These are phyloP conservation scores for Trematomus bernacchii DNA, from an alignment of 2,797 vertebrate species.

Conservation along the genomic window DNA sequence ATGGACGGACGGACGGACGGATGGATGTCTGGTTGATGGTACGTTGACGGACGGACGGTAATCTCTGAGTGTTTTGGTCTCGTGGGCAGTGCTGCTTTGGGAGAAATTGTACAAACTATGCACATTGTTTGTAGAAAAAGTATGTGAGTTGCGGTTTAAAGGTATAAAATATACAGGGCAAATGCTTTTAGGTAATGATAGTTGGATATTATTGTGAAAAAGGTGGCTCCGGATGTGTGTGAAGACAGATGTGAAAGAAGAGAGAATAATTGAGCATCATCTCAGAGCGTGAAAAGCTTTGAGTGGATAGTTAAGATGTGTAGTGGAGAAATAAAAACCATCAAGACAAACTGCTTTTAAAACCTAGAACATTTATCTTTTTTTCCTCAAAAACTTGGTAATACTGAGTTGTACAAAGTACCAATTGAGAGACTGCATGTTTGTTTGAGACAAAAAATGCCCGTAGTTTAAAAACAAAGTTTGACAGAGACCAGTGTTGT, in stretches of 20 bases:
- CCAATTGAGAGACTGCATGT: conserved; percentile 63
- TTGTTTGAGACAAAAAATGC: conserved; percentile 58
- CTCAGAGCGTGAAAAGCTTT: conserved; percentile 6
- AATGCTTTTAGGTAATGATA: conserved; percentile 14
- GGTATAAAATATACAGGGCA: conserved; percentile 31
- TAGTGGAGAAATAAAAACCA: conserved; percentile 55
- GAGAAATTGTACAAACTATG: conserved; percentile 75
- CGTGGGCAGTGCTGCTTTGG: conserved; percentile 79
- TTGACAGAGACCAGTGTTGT: conserved; percentile 35
- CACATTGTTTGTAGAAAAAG: conserved; percentile 75
- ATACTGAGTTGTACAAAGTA: conserved; percentile 72
- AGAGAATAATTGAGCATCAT: neutral
- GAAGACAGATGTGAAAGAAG: neutral
- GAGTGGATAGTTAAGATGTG: conserved; percentile 8
- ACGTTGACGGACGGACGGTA: conserved; percentile 39
- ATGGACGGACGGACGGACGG: too few species aligned
- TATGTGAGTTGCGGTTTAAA: conserved; percentile 46
- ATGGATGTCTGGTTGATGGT: neutral
- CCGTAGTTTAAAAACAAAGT: conserved; percentile 57
- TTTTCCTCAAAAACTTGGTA: conserved; percentile 59
- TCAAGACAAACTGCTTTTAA: conserved; percentile 55
- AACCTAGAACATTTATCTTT: conserved; percentile 64
- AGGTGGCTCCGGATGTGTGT: conserved; percentile 1
- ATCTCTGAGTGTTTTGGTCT: conserved; percentile 71
- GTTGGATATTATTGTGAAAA: neutral